phyloP scores from a whole-genome alignment of 2,113 vertebrate genomes.

The Fulica atra region DNA sequence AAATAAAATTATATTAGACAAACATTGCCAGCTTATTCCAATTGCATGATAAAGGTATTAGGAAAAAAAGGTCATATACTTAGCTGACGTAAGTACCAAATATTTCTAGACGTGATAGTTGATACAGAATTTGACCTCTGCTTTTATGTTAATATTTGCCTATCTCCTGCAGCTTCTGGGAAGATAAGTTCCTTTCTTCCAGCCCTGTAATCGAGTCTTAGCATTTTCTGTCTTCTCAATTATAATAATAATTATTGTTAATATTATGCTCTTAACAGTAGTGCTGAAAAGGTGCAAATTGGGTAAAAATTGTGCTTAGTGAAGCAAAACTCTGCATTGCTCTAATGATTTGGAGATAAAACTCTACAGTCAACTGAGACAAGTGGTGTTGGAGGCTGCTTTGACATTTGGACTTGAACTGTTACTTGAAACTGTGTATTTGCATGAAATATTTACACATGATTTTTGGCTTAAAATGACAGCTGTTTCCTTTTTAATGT shows the following conservation, averaged over 20 bases:
- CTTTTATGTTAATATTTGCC: slow-evolving; percentile 26
- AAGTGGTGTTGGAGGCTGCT: neutral
- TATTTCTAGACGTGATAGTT: neutral
- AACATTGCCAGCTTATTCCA: neutral
- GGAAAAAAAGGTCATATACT: neutral
- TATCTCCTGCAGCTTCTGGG: neutral
- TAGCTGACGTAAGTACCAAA: neutral
- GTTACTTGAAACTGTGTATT: neutral
- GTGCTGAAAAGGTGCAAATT: neutral
- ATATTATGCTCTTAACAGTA: neutral
- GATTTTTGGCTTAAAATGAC: neutral
- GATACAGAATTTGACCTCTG: neutral
- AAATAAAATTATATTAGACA: neutral
- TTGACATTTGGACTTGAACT: neutral
- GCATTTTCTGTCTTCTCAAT: neutral
- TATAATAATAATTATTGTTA: neutral
- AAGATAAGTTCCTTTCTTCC: neutral
- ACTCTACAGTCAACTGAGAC: neutral
- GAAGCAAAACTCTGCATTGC: neutral
- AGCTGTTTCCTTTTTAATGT: slow-evolving; percentile 2
- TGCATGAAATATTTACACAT: neutral
- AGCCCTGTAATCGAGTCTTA: neutral
- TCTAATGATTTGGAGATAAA: neutral
- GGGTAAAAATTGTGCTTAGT: neutral
- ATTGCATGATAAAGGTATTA: neutral